phyloP scores from a whole-genome alignment of 2,888 invertebrate genomes.

The Cremastinae sp. region DNA sequence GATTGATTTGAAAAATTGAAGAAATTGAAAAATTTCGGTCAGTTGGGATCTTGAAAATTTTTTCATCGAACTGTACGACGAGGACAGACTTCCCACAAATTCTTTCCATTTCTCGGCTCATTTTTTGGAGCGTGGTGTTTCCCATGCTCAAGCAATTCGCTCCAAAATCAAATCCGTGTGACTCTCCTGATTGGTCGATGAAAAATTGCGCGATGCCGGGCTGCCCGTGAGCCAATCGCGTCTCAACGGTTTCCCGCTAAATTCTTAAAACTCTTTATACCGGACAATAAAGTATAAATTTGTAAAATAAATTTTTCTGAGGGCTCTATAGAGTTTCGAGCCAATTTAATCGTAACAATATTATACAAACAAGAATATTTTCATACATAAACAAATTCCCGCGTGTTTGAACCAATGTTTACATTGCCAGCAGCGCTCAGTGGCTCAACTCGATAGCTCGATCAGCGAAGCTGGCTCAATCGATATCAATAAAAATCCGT shows the following conservation, averaged over 20 bases:
- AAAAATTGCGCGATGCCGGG: background rate
- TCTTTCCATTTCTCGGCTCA: too few relatives aligned
- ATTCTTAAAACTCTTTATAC: slow-evolving; percentile 4
- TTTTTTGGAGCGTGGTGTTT: background rate
- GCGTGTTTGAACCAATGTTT: slow-evolving; percentile 2
- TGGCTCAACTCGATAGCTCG: too few relatives aligned
- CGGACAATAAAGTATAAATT: background rate
- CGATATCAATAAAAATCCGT: too few relatives aligned
- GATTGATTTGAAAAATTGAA: too few relatives aligned
- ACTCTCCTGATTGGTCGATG: slow-evolving; percentile 41
- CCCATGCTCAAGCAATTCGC: slow-evolving; percentile 9
- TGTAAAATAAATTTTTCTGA: background rate
- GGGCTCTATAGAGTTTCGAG: background rate
- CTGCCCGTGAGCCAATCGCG: slow-evolving; percentile 15
- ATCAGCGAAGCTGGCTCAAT: too few relatives aligned
- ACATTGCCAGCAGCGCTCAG: slow-evolving; percentile 11
- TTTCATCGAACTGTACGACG: background rate
- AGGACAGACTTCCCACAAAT: background rate
- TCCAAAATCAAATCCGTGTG: slow-evolving; percentile 36
- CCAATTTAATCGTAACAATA: background rate
- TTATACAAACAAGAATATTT: slow-evolving; percentile 18
- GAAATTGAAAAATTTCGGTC: too few relatives aligned
- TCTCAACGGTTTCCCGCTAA: slow-evolving; percentile 49
- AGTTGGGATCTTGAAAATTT: too few relatives aligned
- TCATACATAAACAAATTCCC: slow-evolving; percentile 31